Base-by-base conservation (phyloP, 2,113 vertebrate genomes). In the Gulo gulo region DNA sequence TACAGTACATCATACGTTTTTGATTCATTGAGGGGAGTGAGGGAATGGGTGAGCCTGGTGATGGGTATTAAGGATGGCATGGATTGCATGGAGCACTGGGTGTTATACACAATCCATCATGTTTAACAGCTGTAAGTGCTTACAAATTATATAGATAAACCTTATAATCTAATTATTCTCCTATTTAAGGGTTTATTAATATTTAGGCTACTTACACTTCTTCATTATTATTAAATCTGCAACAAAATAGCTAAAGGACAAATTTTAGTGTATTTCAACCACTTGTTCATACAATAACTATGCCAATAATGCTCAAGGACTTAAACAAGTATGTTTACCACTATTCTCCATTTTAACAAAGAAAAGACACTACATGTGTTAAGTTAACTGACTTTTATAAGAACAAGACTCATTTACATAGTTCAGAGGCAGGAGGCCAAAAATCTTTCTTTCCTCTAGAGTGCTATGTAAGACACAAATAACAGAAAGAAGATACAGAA, bases 311-410 rank as follows among this genome's bases (percentile, higher is more conserved):
- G 85, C n/a, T 95, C 73, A 94, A 94, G 36, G 4, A 89, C 45
- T 94, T 26, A 78, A 71, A 73, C 20, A 93, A 96, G 8, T 63
- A 65, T 83, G 42, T 50, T 47, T 91, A 50, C 18, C n/a, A 89
- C 31, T 76, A 91, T 95, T 95, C n/a, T 83, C 91, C 65, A 92
- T 83, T 94, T 94, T 89, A 61, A 92, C 61, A 86, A 93, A 87
- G 79, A 47, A 71, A 83, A 93, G 26, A 95, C 4, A 92, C 18
- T 73, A 39, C 20, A 55, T 76, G 16, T 50, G 26, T 50, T 78
- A 88, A 83, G 26, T 42, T 76, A 88, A 83, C 21, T 42, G 23
- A 59, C 21, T 95, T 95, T 92, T 55, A 94, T 5, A 91, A 23
- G 67, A 95, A 97, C 15, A 85, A 52, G 21, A 79, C 63, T 90